Conservation (phyloP, 2,797 vertebrate genomes). For the Nannoperca obscura region DNA sequence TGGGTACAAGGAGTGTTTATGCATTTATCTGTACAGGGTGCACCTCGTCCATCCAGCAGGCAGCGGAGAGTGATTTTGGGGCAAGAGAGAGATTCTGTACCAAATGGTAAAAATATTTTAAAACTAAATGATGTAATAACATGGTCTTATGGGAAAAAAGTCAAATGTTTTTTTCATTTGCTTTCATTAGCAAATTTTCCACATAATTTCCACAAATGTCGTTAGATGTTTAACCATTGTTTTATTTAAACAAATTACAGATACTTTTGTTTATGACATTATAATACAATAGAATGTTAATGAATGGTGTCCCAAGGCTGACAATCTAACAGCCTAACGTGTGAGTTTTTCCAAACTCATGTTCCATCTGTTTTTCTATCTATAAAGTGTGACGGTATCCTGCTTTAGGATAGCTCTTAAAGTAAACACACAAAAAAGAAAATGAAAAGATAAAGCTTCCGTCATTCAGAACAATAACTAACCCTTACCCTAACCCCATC, state of each 20-base stretch:
- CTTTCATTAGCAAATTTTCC: background rate
- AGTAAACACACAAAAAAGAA: background rate
- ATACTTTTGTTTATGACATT: background rate
- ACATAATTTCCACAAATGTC: background rate
- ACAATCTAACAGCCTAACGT: background rate
- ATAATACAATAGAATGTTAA: background rate
- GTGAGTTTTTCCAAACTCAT: background rate
- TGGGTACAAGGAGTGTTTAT: constrained; percentile 86
- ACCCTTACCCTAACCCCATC: constrained; percentile 9
- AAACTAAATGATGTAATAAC: background rate
- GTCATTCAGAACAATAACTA: background rate
- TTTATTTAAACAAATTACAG: background rate
- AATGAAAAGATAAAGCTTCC: background rate
- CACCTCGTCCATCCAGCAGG: constrained; percentile 62
- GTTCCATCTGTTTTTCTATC: background rate
- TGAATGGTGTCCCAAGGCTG: background rate
- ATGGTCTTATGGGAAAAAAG: background rate
- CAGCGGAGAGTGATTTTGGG: constrained; percentile 29
- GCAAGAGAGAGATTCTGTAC: constrained; percentile 16
- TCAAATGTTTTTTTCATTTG: background rate
- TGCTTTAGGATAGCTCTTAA: background rate
- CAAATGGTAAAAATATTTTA: constrained; percentile 9
- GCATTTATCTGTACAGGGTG: constrained; percentile 81
- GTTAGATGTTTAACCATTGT: background rate
- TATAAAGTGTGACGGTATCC: background rate